Conservation (phyloP, 2,888 invertebrate species). For the Dendrolimus pini region DNA sequence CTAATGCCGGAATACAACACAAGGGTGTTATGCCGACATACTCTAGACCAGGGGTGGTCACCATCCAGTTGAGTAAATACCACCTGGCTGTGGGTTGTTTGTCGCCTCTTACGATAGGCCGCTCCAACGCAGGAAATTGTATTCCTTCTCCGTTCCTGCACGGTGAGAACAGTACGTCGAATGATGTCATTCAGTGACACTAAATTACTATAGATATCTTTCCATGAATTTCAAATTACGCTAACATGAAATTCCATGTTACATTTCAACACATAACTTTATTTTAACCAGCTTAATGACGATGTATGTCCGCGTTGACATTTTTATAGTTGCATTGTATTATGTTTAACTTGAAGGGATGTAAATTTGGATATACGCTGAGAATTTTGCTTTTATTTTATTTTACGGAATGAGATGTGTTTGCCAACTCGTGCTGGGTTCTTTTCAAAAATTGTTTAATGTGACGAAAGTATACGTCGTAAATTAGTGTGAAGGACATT, state of each 20-base stretch:
- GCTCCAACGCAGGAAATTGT: too few relatives aligned
- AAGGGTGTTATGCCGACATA: too few relatives aligned
- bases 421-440: not conserved
- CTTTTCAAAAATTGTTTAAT: not conserved
- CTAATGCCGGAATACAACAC: too few relatives aligned
- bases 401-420: conserved; percentile 1
- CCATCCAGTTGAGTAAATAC: too few relatives aligned
- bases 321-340: conserved; percentile 16
- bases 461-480: not conserved
- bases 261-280: conserved; percentile 15
- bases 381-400: conserved; percentile 9
- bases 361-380: conserved; percentile 2
- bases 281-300: conserved; percentile 30
- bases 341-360: conserved; percentile 7
- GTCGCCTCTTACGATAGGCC: too few relatives aligned
- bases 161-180: too few relatives aligned
- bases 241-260: conserved; percentile 11
- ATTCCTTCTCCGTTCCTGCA: too few relatives aligned
- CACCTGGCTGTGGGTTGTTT: too few relatives aligned
- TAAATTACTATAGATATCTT: too few relatives aligned
- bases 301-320: conserved; percentile 34
- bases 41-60: too few relatives aligned
- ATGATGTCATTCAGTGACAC: too few relatives aligned
- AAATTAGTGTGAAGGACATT: not conserved
- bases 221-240: not conserved